Evolutionary conservation across 2,797 vertebrate species (phyloP), one percentile per base, ranked within the genome.

Genomic region (Aphelocoma californica): DNA sequence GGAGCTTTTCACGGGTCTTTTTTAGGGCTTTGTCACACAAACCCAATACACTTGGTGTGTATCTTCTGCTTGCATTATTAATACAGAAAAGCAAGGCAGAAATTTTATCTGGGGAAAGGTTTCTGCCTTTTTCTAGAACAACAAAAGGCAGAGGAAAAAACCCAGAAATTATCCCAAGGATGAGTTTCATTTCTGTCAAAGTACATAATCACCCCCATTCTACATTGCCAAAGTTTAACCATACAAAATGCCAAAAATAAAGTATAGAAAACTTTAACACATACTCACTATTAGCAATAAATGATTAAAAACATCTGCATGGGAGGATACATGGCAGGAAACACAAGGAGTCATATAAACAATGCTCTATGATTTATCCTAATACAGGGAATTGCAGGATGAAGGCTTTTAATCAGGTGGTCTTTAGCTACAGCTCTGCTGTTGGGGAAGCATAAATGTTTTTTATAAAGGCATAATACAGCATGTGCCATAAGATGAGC

Each of bases 221-320:
- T 70, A 45, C 25, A 64, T 6, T 54, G 80, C 47, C 31, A 66
- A 53, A 70, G 34, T 57, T 88, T 84, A 84, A 86, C 50, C 51
- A 67, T 19, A 77, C 8, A 74, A 92, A 86, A 93, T 66, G 26
- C 70, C 40, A 77, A 86, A 93, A 91, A 66, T 66, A 86, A 81
- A 18, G 6, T 36, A 60, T 7, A 81, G 70, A 48, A 81, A 88
- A 66, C 47, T 79, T 51, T 53, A 93, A 78, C 72, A 86, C 42
- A n/a, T 70, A 74, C 44, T 82, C 62, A 79, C 66, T 73, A 83
- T 44, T 91, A 91, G 57, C 25, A 88, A 74, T 34, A 86, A 85
- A 67, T 3, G 3, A 93, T 90, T 57, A 83, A 90, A 95, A 93
- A 26, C 91, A 95, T 86, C 79, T 96, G 91, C 66, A 62, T 29